Base-by-base conservation (phyloP, 2,113 vertebrate genomes). In the Colossoma macropomum region DNA sequence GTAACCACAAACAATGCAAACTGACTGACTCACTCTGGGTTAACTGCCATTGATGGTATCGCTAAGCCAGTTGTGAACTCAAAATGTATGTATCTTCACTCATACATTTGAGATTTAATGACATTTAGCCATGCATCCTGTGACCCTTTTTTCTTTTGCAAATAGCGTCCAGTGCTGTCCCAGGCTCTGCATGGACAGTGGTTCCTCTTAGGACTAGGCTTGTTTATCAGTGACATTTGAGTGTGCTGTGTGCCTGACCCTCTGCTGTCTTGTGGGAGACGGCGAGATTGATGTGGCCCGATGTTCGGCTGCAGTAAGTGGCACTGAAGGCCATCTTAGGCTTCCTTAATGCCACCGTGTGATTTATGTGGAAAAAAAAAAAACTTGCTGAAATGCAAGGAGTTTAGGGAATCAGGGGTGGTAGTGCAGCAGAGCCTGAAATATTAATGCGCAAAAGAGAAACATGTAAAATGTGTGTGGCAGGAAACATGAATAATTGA, bases 391-490 rank as follows among this genome's bases (percentile, higher is more conserved):
- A 79, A 80, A 84, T 74, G 62, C 69, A 19, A 48, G 73, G 75
- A 60, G 74, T 45, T 34, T 63, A 12, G 65, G 27, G 34, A 50
- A 69, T 6, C 17, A 25, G 25, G 41, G 38, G 68, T 27, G 34
- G 89, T 90, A 80, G 84, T 81, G 75, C 79, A 56, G 85, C 71
- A 74, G 73, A 83, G 79, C 72, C 83, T 94, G 69, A 93, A 94
- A 94, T 93, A 93, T 94, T 93, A 89, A 94, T 93, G 86, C 87
- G 84, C 87, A 78, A 83, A 91, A 92, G 87, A 77, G 74, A 91
- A 92, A 90, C 89, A 88, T 89, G 91, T 88, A 86, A 78, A 90
- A 91, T 71, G 77, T 87, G 86, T 91, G 87, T 90, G 90, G 74
- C 86, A 74, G 74, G 87, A 91, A 87, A 81, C 81, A 80, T 93